Percentiles rank a stretch among this genome's conserved stretches.
These are phyloP conservation scores for Thera obeliscata DNA, from an alignment of 2,888 invertebrate genomes.

Conservation along the genomic window DNA sequence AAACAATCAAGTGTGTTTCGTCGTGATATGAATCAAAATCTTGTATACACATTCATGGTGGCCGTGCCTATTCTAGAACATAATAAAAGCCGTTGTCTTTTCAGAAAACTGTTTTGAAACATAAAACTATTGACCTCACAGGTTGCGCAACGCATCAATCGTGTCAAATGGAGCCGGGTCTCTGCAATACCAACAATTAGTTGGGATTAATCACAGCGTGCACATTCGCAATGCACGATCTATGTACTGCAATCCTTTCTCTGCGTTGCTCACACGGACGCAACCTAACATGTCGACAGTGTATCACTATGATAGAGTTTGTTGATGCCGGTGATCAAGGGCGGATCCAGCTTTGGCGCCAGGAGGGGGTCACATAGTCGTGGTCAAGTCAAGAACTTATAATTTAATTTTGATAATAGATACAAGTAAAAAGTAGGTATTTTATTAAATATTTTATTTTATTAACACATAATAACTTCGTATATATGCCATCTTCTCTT, in stretches of 20 bases:
- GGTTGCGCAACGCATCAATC: constrained; percentile 27
- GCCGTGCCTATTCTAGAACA: constrained; percentile 13
- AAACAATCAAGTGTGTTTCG: not conserved
- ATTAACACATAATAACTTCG: too few relatives aligned
- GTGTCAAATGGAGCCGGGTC: constrained; percentile 29
- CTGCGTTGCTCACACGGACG: constrained; percentile 13
- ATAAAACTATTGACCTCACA: constrained; percentile 24
- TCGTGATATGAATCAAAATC: constrained; percentile 20
- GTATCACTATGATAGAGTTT: constrained; percentile 5
- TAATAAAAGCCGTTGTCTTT: constrained; percentile 13
- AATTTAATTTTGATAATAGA: too few relatives aligned
- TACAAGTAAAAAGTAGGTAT: too few relatives aligned
- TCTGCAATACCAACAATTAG: constrained; percentile 26
- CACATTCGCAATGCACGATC: constrained; percentile 30
- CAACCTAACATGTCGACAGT: constrained; percentile 8
- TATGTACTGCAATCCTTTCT: constrained; percentile 30
- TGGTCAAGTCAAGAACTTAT: too few relatives aligned
- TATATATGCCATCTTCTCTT: too few relatives aligned
- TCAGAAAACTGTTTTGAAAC: constrained; percentile 24
- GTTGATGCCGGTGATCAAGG: constrained; percentile 31
- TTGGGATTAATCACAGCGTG: constrained; percentile 26
- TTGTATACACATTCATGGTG: constrained; percentile 11
- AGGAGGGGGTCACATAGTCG: too few relatives aligned
- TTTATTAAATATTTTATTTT: too few relatives aligned
- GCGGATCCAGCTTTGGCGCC: too few relatives aligned